These are phyloP conservation scores for Graptemys geographica DNA, from an alignment of 2,797 vertebrate genomes.

Conservation along the genomic window DNA sequence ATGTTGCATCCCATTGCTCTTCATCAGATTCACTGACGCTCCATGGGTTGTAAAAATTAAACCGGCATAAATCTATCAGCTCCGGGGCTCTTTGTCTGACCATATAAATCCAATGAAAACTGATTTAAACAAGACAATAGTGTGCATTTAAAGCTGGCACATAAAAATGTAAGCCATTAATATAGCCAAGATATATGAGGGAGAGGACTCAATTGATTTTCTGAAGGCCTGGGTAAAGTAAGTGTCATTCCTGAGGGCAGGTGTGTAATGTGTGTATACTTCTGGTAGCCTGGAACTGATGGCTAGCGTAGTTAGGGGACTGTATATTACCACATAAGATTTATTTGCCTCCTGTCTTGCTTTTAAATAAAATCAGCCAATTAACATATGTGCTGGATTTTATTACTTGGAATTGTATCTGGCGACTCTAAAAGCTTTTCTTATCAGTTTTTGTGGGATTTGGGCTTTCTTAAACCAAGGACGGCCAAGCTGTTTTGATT, in stretches of 20 bases:
- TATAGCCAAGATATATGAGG: not conserved
- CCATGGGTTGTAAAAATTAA: conserved; percentile 57
- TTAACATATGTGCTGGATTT: conserved; percentile 21
- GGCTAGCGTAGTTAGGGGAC: not conserved
- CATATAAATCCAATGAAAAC: conserved; percentile 63
- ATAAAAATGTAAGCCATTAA: not conserved
- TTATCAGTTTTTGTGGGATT: not conserved
- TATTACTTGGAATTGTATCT: conserved; percentile 12
- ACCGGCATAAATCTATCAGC: conserved; percentile 68
- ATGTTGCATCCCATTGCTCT: conserved; percentile 55
- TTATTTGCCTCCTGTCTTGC: not conserved
- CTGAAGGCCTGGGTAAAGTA: not conserved
- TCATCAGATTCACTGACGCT: not conserved
- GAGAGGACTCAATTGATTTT: not conserved
- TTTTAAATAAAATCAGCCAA: conserved; percentile 57
- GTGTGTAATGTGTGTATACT: not conserved
- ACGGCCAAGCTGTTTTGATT: not conserved
- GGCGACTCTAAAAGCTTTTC: not conserved
- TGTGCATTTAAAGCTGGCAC: conserved; percentile 71
- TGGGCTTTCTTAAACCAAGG: not conserved
- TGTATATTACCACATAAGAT: not conserved
- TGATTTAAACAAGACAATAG: conserved; percentile 64
- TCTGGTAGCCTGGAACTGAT: not conserved
- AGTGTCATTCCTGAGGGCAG: accelerated
- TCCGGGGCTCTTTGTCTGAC: not conserved